These are phyloP conservation scores for Eristalinus aeneus DNA, from an alignment of 2,888 invertebrate genomes.

Conservation along the genomic window DNA sequence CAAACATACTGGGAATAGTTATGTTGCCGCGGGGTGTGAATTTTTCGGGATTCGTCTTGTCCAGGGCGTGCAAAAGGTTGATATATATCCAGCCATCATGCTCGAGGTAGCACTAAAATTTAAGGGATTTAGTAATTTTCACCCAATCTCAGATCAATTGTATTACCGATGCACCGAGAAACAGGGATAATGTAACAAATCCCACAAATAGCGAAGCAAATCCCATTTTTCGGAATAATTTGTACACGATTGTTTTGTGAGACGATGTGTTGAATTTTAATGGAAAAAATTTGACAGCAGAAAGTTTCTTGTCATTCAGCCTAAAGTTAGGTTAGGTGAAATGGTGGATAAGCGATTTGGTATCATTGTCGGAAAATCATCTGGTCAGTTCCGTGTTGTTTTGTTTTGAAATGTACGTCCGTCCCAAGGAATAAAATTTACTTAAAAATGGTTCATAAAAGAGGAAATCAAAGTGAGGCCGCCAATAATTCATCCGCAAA, in stretches of 20 bases:
- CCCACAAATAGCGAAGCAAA: background rate
- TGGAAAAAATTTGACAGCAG: background rate
- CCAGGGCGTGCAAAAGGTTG: slow-evolving; percentile 86
- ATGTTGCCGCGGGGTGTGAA: slow-evolving; percentile 87
- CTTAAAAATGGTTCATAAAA: background rate
- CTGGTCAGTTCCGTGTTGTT: background rate
- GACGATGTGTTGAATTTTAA: background rate
- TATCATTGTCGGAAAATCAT: background rate
- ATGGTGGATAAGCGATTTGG: background rate
- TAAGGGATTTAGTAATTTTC: background rate
- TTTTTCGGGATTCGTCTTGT: slow-evolving; percentile 81
- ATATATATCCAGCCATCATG: slow-evolving; percentile 89
- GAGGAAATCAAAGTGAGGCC: background rate
- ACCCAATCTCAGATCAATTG: background rate
- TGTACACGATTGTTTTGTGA: background rate
- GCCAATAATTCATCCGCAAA: background rate
- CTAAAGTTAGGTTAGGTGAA: background rate
- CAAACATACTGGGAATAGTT: slow-evolving; percentile 87
- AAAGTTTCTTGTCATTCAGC: background rate
- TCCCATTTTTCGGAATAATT: slow-evolving; percentile 9
- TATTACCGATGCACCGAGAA: slow-evolving; percentile 39
- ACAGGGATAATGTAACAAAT: background rate
- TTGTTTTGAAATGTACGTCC: background rate
- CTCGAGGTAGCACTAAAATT: slow-evolving; percentile 84
- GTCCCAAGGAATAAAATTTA: background rate